Evolutionary conservation across 2,797 vertebrate species (phyloP), one percentile per base, ranked within the genome.

Genomic region (Sylvilagus floridanus): DNA sequence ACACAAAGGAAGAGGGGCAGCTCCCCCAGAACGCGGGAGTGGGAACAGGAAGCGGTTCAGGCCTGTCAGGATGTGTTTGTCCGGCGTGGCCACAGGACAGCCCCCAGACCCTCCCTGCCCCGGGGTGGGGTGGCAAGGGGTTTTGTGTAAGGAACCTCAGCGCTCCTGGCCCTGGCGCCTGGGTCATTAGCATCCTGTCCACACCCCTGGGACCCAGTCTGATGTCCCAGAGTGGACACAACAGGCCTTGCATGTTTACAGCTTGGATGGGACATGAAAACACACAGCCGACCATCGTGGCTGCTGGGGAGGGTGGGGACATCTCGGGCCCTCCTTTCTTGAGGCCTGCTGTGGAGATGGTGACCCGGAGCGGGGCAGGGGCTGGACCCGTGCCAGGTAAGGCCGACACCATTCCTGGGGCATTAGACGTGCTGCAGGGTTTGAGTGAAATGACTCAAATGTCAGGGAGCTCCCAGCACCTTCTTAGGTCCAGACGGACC

Each of bases 131-230:
- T 72, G 42, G 90, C 28, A 71, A 82, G 57, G 76, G 78, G 54
- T 84, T 92, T 95, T 90, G 89, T 95, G 91, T 42, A 84, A 93
- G 90, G 94, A 83, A 30, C 63, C 83, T 42, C 0, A 13, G 90
- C 85, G 92, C 88, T 22, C 71, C 90, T 87, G 82, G 83, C 30
- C 79, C 79, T 93, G 95, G 94, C 88, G 89, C 96, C 96, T 71
- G 78, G 77, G 78, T 57, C 73, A 82, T 97, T 96, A 92, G 22
- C 47, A 75, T n/a, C 75, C 52, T 88, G 90, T 50, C 95, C 87
- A 68, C 65, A 54, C 72, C 87, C 96, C 17, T 3, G n/a, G 54
- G 72, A 93, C 84, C 68, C 76, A 79, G 76, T 57, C 75, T 79
- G 24, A 0, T 52, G 86, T 73, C 68, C 75, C 84, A 35, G 32